Evolutionary conservation across 2,888 invertebrate genomes (phyloP).

Genomic region (Taenaris catops): DNA sequence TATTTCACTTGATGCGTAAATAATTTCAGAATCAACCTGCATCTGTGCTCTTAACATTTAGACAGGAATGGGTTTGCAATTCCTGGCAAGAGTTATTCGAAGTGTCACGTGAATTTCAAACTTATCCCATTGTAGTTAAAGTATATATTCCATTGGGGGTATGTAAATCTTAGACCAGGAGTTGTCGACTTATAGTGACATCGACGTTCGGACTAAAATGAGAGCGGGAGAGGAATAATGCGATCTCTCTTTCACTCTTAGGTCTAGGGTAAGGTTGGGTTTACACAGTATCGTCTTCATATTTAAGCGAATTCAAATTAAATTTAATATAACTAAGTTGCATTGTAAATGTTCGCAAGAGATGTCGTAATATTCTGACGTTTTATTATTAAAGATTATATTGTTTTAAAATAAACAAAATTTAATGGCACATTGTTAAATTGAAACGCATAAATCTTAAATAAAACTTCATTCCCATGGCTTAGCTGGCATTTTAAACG

Average conservation of each 20-base stretch:
- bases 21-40: slow-evolving; percentile 32
- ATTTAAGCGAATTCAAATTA: slow-evolving; percentile 6
- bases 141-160: neutral
- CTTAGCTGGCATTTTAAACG: too few species aligned
- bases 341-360: slow-evolving; percentile 10
- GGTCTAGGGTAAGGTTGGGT: slow-evolving; percentile 25
- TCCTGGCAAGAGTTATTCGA: slow-evolving; percentile 24
- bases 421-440: too few species aligned
- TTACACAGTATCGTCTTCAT: slow-evolving; percentile 22
- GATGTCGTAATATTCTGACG: slow-evolving; percentile 10
- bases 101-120: slow-evolving; percentile 9
- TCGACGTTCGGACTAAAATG: slow-evolving; percentile 34
- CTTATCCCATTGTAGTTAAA: slow-evolving; percentile 5
- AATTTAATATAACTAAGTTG: slow-evolving; percentile 5
- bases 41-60: slow-evolving; percentile 30
- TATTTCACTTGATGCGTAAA: too few species aligned
- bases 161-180: slow-evolving; percentile 18
- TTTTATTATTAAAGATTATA: too few species aligned
- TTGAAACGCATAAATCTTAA: too few species aligned
- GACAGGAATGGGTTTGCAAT: slow-evolving; percentile 31
- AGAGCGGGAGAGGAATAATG: slow-evolving; percentile 31
- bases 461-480: too few species aligned
- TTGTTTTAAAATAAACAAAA: too few species aligned
- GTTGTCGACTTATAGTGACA: slow-evolving; percentile 30
- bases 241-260: slow-evolving; percentile 36